Percentiles rank a stretch among this genome's conserved stretches.
Evolutionary conservation across 2,888 invertebrate species (phyloP).

Genomic region (Melikaiella ostensackeni): DNA sequence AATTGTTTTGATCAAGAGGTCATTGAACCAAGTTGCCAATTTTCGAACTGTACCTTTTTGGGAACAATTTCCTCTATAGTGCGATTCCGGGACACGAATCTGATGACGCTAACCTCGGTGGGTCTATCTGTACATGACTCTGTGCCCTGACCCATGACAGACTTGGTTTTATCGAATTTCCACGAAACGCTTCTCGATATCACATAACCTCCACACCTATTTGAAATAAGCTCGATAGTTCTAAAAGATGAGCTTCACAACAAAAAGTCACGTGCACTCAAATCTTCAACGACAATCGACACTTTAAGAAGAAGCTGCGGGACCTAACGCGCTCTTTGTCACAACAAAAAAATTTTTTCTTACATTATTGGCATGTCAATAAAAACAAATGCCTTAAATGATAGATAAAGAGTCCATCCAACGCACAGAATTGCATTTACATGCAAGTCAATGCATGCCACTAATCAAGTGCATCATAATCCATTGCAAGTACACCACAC

Average conservation of each 20-base stretch:
- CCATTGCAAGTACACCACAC: too few species aligned
- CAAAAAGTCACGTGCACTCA: background rate
- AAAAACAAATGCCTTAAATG: background rate
- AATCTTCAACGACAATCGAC: background rate
- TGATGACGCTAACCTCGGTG: constrained; percentile 75
- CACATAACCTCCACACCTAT: constrained; percentile 10
- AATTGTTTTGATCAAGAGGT: constrained; percentile 75
- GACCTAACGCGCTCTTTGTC: background rate
- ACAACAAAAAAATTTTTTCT: background rate
- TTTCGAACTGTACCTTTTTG: constrained; percentile 69
- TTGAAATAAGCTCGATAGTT: background rate
- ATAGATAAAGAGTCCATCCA: too few species aligned
- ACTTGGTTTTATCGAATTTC: constrained; percentile 3
- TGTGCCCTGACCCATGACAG: constrained; percentile 73
- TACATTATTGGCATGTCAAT: constrained; percentile 6
- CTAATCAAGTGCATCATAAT: too few species aligned
- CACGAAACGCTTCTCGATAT: background rate
- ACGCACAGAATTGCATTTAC: too few species aligned
- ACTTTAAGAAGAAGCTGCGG: background rate
- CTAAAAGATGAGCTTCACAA: background rate
- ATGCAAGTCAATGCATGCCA: too few species aligned
- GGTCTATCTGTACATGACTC: constrained; percentile 74
- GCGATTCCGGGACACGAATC: constrained; percentile 75
- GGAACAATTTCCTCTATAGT: constrained; percentile 76
- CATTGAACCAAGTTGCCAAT: constrained; percentile 65